phyloP scores from a whole-genome alignment of 2,113 vertebrate species.

The Pomatorhinus ruficollis region DNA sequence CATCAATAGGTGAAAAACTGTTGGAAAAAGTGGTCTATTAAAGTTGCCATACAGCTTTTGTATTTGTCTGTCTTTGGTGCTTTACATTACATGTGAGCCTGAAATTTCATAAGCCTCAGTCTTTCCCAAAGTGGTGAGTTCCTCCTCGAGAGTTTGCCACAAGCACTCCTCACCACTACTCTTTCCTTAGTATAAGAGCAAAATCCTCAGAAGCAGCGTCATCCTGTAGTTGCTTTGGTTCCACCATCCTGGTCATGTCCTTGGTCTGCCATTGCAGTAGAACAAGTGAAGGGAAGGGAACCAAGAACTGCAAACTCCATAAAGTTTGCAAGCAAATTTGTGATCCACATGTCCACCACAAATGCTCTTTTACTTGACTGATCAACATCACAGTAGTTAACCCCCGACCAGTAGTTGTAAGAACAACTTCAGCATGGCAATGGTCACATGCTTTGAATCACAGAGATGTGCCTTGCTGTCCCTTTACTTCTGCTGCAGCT shows the following conservation, averaged over 20 bases:
- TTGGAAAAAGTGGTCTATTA: not conserved
- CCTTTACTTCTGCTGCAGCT: not conserved
- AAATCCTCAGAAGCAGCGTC: not conserved
- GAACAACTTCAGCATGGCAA: not conserved
- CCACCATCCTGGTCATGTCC: not conserved
- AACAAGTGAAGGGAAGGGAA: not conserved
- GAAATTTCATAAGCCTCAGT: not conserved
- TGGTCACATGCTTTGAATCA: not conserved
- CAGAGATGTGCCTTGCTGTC: not conserved
- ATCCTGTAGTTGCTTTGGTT: not conserved
- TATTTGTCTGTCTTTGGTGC: not conserved
- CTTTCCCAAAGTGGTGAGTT: not conserved
- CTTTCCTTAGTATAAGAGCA: not conserved
- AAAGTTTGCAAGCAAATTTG: not conserved
- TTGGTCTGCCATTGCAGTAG: not conserved
- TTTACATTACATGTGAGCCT: not conserved
- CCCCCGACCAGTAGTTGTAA: not conserved
- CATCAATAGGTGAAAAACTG: not conserved
- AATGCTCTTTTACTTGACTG: not conserved
- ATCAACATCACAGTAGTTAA: not conserved
- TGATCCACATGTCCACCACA: not conserved
- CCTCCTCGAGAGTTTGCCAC: not conserved
- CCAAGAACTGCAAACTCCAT: not conserved
- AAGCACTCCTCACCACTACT: not conserved
- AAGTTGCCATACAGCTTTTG: not conserved